These are phyloP conservation scores for Eupithecia pulchellata DNA, from an alignment of 2,888 invertebrate genomes.

Conservation along the genomic window DNA sequence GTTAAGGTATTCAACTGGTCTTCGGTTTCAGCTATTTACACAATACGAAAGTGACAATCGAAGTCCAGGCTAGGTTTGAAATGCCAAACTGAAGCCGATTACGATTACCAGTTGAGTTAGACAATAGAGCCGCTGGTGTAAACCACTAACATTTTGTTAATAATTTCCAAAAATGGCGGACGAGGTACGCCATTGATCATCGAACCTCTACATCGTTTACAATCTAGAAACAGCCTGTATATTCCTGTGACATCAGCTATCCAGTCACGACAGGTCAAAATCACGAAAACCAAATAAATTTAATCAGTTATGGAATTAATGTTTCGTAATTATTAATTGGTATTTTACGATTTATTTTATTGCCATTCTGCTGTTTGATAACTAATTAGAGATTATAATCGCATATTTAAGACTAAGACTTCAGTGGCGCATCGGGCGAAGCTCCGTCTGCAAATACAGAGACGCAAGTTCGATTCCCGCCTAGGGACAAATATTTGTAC, in stretches of 20 bases:
- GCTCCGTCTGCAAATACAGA: not conserved
- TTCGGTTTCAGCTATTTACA: no score
- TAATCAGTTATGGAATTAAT: conserved; percentile 29
- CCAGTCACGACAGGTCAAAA: conserved; percentile 28
- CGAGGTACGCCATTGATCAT: not conserved
- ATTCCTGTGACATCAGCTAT: conserved; percentile 20
- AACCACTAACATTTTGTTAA: no score
- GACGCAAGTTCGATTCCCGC: not conserved
- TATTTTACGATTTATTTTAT: conserved; percentile 16
- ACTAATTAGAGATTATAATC: not conserved
- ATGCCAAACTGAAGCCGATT: no score
- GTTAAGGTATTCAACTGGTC: no score
- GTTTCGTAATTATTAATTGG: conserved; percentile 40
- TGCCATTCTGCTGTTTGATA: conserved; percentile 2
- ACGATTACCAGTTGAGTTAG: no score
- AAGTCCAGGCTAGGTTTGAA: no score
- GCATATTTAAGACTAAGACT: not conserved
- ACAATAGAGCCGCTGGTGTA: no score
- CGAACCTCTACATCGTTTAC: not conserved
- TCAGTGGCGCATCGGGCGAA: not conserved
- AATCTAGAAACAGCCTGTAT: conserved; percentile 19
- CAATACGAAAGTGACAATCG: no score
- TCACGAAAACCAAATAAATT: conserved; percentile 30
- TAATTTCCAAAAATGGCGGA: not conserved
- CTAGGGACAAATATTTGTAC: not conserved